Base-by-base conservation (phyloP, 2,113 vertebrate species). In the Sinocyclocheilus anshuiensis region DNA sequence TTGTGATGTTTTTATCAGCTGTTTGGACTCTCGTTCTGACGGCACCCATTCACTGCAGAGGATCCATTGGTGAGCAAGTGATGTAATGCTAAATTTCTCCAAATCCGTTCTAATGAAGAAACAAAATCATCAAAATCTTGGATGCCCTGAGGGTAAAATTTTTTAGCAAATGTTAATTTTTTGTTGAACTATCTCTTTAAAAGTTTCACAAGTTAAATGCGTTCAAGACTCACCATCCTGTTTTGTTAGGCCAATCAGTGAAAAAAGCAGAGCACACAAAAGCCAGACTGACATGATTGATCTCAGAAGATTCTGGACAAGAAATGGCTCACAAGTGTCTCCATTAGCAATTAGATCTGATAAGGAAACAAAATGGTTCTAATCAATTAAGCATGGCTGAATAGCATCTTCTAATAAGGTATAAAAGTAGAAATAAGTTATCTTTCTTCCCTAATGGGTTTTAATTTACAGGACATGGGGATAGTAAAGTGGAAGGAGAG, bases 201-300 rank as follows among this genome's bases (percentile, higher is more conserved):
- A 33, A 36, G 67, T 71, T 36, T 71, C 36, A 0, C 8, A 18
- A 18, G 29, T 71, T 71, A n/a, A 84, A 77, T 33, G 10, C n/a
- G 6, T 76, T 42, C 1, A 80, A 26, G 29, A 87, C 88, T 87
- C 45, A 89, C 88, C 87, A 26, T 79, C 13, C 39, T 69, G 81
- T 36, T 84, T 18, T 67, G 67, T 75, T 77, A 3, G 77, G 8
- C 18, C 29, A 11, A 55, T 50, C 74, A 77, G n/a, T 24, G 76
- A 29, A 5, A 6, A 29, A 50, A 89, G 26, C 36, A 86, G 18
- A 10, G 29, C 61, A 78, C 77, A 42, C 29, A 87, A 59, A 78
- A 29, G 18, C 77, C 83, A 87, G 10, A 81, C 57, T 33, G 22
- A 15, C 88, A 87, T 87, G 16, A 36, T 16, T 0, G 39, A 45